Conservation (phyloP, 2,797 vertebrate species). For the Gymnothorax reevesii region DNA sequence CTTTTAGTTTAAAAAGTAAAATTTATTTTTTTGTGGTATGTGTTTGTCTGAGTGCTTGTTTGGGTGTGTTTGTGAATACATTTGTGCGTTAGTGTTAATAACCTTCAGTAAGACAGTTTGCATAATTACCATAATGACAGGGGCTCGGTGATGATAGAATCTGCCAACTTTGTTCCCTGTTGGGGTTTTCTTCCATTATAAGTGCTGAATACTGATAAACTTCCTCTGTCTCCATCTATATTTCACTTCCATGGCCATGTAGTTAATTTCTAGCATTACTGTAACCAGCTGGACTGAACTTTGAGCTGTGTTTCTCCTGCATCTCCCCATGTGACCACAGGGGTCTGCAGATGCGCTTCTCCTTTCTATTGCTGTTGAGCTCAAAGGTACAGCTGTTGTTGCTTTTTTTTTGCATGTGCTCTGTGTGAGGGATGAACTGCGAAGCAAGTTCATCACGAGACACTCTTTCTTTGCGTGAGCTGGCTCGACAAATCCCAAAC, state of each 20-base stretch:
- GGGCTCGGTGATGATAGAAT: not conserved
- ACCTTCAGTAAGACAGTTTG: not conserved
- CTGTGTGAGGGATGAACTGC: no score
- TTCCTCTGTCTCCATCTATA: not conserved
- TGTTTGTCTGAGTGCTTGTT: not conserved
- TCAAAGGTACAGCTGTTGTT: not conserved
- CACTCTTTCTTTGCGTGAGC: no score
- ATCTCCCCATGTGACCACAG: not conserved
- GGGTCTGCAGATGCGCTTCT: not conserved
- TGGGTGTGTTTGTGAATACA: not conserved
- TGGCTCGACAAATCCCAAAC: no score
- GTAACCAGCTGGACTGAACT: not conserved
- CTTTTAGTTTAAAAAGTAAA: no score
- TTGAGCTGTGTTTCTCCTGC: not conserved
- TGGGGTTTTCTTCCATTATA: not conserved
- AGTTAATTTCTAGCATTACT: not conserved
- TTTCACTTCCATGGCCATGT: not conserved
- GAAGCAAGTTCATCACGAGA: no score
- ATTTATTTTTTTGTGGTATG: no score
- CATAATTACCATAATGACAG: not conserved
- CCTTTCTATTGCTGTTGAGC: not conserved
- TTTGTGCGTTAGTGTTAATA: not conserved
- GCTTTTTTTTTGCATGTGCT: not conserved
- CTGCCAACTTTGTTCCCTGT: not conserved
- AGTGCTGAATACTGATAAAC: not conserved